Evolutionary conservation across 2,888 invertebrate genomes (phyloP).

Genomic region (Theodoxus fluviatilis): DNA sequence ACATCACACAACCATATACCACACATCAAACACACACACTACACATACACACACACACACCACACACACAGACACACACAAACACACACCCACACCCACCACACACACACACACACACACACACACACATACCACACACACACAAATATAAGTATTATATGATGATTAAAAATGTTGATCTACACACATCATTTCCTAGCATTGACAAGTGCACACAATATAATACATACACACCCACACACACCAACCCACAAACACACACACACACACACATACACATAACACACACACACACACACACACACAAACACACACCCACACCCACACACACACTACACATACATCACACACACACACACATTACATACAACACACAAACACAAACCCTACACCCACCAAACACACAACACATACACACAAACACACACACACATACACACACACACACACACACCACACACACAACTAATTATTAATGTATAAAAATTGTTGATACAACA

Average conservation of each 20-base stretch:
- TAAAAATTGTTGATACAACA: too few relatives aligned
- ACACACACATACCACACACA: not conserved
- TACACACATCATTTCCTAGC: not conserved
- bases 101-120: conserved; percentile 16
- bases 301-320: conserved; percentile 5
- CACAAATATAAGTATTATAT: not conserved
- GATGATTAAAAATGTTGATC: not conserved
- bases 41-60: not conserved
- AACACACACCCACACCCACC: conserved; percentile 16
- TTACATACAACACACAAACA: not conserved
- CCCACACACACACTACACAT: conserved; percentile 13
- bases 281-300: conserved; percentile 22
- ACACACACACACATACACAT: conserved; percentile 10
- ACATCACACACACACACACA: conserved; percentile 11
- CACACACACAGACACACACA: conserved; percentile 12
- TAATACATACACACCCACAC: conserved; percentile 11
- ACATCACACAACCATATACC: not conserved
- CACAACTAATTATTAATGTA: too few relatives aligned
- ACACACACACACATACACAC: too few relatives aligned
- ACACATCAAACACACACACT: conserved; percentile 4
- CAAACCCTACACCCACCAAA: conserved; percentile 1
- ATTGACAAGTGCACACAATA: not conserved
- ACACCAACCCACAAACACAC: conserved; percentile 9
- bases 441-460: too few relatives aligned
- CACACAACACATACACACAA: conserved; percentile 14